Evolutionary conservation across 2,113 vertebrate species (phyloP), one percentile per base, ranked within the genome.

Genomic region (Picathartes gymnocephalus): DNA sequence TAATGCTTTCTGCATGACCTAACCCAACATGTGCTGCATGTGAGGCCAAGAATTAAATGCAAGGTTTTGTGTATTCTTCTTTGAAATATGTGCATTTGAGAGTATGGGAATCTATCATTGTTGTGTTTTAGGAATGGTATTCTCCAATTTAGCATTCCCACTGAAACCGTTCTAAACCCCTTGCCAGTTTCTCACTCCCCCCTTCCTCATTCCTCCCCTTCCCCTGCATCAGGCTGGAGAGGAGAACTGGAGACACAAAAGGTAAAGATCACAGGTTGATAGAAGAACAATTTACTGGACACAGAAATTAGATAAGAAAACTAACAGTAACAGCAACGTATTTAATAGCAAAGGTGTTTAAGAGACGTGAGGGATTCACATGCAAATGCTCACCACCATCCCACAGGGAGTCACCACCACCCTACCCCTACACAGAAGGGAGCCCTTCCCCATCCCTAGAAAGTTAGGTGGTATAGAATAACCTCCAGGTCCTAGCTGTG

Each of bases 161-260:
- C 27, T 44, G 68, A 51, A 88, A 37, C 8, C 11, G 13, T 37
- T 51, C 37, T 25, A 72, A 88, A 44, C 22, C 27, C 11, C 23
- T 19, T 0, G 1, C 33, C 11, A 27, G 15, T n/a, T 20, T 13
- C 31, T 45, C 13, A 39, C 15, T 58, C 9, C 4, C 10, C 2
- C 6, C 33, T 58, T 58, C 50, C 28, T 58, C 45, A 51, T 37
- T 51, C 9, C 5, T 73, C 33, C 4, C 9, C 44, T 50, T 51
- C 23, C 13, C 5, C 45, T 73, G 19, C 28, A 37, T 23, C 5
- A 10, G 37, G 8, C 37, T 58, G 33, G 19, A 73, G 77, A 73
- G 27, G 44, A 44, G 33, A 66, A 39, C 2, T 39, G 33, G 19
- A 58, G 28, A 10, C 6, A 51, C 8, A 51, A 60, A 73, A 73